phyloP scores from a whole-genome alignment of 2,888 invertebrate genomes.

The Eristalis pertinax region DNA sequence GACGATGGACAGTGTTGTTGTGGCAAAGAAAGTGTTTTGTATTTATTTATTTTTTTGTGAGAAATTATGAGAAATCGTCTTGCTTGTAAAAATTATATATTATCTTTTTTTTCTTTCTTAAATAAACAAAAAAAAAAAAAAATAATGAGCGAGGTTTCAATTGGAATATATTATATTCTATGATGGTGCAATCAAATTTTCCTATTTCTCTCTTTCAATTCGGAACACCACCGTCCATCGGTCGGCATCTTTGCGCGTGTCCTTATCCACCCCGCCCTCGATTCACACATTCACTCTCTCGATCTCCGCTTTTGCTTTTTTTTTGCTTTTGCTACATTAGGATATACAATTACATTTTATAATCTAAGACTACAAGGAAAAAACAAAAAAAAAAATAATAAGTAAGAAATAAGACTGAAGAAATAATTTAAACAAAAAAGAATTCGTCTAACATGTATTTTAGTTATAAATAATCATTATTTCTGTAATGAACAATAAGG shows the following conservation, averaged over 20 bases:
- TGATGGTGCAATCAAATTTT: constrained; percentile 61
- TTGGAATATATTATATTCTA: constrained; percentile 64
- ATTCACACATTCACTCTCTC: background rate
- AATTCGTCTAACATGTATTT: constrained; percentile 65
- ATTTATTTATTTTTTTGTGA: constrained; percentile 1
- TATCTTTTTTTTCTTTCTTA: constrained; percentile 42
- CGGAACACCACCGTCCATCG: background rate
- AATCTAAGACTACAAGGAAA: constrained; percentile 35
- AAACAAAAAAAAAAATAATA: constrained; percentile 20
- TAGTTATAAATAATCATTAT: constrained; percentile 49
- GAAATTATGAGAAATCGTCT: constrained; percentile 2
- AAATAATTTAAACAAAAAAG: constrained; percentile 72
- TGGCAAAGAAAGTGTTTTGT: constrained; percentile 10
- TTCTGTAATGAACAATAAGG: constrained; percentile 27
- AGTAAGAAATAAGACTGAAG: constrained; percentile 7
- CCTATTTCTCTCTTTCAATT: constrained; percentile 36
- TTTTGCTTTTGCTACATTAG: constrained; percentile 35
- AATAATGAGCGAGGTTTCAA: constrained; percentile 71
- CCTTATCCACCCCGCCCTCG: background rate
- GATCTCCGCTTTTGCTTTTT: constrained; percentile 27
- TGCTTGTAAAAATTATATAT: constrained; percentile 2
- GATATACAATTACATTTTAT: constrained; percentile 25
- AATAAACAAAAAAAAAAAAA: constrained; percentile 46
- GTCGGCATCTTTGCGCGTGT: background rate
- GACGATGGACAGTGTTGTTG: background rate